Percentiles rank a stretch among this genome's conserved stretches.
These are phyloP conservation scores for Erythrocercus mccallii DNA, from an alignment of 2,113 vertebrate genomes.

Conservation along the genomic window DNA sequence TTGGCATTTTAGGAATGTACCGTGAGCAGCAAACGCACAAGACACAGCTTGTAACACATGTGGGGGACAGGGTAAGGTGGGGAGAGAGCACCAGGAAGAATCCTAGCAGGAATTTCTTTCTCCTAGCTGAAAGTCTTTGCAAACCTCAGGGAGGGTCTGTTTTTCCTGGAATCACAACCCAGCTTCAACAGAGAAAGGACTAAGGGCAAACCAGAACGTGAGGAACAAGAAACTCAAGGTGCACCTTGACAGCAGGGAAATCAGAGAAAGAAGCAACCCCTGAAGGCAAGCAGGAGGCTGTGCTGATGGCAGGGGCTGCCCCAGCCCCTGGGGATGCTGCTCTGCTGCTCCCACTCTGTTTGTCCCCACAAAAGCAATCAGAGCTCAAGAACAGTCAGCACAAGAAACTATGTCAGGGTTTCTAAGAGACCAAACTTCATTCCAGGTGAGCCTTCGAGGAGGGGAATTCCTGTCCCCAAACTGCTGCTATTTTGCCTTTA, in stretches of 20 bases:
- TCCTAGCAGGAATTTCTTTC: neutral
- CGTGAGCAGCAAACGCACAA: neutral
- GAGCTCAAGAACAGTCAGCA: neutral
- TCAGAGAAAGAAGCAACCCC: neutral
- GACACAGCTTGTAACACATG: neutral
- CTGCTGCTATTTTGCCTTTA: neutral
- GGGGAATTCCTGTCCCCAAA: neutral
- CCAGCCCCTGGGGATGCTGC: neutral
- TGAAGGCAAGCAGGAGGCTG: neutral
- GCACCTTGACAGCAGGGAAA: neutral
- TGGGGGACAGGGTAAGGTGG: rapidly evolving
- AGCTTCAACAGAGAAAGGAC: too few relatives aligned
- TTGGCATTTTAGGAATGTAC: neutral
- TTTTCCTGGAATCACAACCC: neutral
- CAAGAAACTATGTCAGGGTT: neutral
- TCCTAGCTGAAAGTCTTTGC: neutral
- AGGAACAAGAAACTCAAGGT: neutral
- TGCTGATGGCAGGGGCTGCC: neutral
- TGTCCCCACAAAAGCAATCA: neutral
- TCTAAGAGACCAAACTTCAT: neutral
- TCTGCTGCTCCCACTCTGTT: neutral
- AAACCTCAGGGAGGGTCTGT: neutral
- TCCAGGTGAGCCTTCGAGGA: neutral
- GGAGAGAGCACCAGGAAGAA: neutral
- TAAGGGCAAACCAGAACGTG: neutral